Conservation (phyloP, 2,113 vertebrate genomes). For the Equus quagga region DNA sequence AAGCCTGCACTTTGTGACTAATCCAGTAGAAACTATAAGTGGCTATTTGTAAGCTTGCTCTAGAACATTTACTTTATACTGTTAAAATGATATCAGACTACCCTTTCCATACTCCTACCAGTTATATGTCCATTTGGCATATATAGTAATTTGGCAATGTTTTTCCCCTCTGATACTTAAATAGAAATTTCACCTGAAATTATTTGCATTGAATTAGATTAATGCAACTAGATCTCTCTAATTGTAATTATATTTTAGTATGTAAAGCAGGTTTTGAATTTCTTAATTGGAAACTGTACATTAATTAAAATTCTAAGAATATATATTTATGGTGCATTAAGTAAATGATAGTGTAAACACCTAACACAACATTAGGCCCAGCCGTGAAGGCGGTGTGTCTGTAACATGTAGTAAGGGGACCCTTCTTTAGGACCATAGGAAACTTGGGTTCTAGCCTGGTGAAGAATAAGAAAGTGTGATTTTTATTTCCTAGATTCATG, state of each 20-base stretch:
- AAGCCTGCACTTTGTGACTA: background rate
- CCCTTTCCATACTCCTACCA: background rate
- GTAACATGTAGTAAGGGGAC: background rate
- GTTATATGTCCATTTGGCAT: background rate
- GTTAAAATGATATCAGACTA: background rate
- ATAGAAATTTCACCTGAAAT: constrained; percentile 49
- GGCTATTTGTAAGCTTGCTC: background rate
- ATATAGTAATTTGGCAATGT: background rate
- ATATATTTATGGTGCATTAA: background rate
- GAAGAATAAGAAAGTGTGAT: background rate
- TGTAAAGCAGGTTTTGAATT: constrained; percentile 63
- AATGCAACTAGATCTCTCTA: constrained; percentile 24
- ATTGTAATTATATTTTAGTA: constrained; percentile 48
- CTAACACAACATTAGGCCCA: background rate
- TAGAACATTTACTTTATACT: background rate
- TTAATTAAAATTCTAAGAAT: constrained; percentile 55
- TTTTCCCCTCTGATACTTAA: constrained; percentile 25
- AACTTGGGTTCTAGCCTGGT: background rate
- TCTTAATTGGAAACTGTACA: constrained; percentile 11
- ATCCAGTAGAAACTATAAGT: background rate
- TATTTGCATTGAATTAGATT: constrained; percentile 53
- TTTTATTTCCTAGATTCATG: constrained; percentile 20
- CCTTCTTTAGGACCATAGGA: background rate
- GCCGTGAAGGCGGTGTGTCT: background rate
- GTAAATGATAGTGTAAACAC: background rate